Evolutionary conservation across 1,140 invertebrate genomes (phyloP).

Genomic region (Lepidurus packardi): DNA sequence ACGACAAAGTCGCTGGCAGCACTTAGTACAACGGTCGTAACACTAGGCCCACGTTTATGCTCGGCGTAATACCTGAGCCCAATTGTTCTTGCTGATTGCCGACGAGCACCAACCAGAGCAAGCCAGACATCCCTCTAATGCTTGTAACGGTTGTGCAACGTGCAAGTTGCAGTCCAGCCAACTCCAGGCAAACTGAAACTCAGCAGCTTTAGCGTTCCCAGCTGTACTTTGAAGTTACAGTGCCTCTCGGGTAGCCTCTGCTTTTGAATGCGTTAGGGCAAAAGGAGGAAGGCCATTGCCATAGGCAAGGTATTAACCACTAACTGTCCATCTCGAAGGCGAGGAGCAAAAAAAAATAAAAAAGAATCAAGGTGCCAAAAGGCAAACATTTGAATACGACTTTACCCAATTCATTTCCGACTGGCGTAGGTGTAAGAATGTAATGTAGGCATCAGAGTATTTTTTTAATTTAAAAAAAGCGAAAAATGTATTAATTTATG

Average conservation of each 20-base stretch:
- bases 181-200: neutral
- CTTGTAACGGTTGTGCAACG: neutral
- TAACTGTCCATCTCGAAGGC: slow-evolving; percentile 9
- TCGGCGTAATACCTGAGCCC: neutral
- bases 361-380: slow-evolving; percentile 4
- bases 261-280: slow-evolving; percentile 15
- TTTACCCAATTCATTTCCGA: no score
- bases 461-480: neutral
- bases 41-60: neutral
- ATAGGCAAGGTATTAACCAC: slow-evolving; percentile 7
- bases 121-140: neutral
- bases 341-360: neutral
- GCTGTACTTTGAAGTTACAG: neutral
- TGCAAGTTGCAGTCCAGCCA: slow-evolving; percentile 2
- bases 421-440: neutral
- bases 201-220: neutral
- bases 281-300: slow-evolving; percentile 20
- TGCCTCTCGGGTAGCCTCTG: neutral
- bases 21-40: neutral
- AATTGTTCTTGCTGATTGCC: neutral
- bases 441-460: neutral
- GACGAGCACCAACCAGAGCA: neutral
- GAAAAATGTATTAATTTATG: neutral
- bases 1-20: neutral
- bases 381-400: neutral